Percentiles rank a stretch among this genome's conserved stretches.
Evolutionary conservation across 2,888 invertebrate genomes (phyloP).

Genomic region (Argyresthia albistria): DNA sequence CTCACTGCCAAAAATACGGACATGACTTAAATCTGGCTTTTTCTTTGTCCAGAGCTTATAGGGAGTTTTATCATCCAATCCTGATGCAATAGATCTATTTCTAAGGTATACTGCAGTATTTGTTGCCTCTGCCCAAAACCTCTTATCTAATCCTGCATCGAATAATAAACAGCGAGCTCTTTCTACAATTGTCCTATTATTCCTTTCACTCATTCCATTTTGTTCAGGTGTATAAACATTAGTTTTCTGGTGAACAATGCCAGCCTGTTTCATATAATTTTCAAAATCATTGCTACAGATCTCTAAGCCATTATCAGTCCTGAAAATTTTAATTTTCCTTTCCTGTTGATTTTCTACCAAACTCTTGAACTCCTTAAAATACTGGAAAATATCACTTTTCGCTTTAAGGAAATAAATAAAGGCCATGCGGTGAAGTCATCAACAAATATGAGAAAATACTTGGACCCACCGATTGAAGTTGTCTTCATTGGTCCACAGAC

Average conservation of each 20-base stretch:
- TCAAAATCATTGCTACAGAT: too few relatives aligned
- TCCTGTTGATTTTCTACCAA: too few relatives aligned
- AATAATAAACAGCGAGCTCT: slow-evolving; percentile 13
- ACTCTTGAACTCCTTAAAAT: too few relatives aligned
- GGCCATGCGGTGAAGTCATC: too few relatives aligned
- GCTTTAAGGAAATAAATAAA: too few relatives aligned
- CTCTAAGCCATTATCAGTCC: too few relatives aligned
- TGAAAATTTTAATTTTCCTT: too few relatives aligned
- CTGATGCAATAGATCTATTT: slow-evolving; percentile 11
- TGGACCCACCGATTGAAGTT: too few relatives aligned
- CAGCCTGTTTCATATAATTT: slow-evolving; percentile 10
- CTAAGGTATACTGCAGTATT: slow-evolving; percentile 10
- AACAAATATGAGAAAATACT: too few relatives aligned
- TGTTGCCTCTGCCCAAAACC: slow-evolving; percentile 15
- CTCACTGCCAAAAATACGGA: slow-evolving; percentile 13
- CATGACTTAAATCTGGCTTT: slow-evolving; percentile 13
- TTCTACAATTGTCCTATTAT: slow-evolving; percentile 14
- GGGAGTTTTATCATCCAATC: slow-evolving; percentile 14
- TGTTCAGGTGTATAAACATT: slow-evolving; percentile 15
- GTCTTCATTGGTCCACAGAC: too few relatives aligned
- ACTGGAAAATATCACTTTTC: too few relatives aligned
- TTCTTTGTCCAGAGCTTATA: slow-evolving; percentile 13
- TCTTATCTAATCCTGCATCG: slow-evolving; percentile 12
- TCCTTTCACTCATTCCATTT: slow-evolving; percentile 16
- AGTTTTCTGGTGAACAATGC: slow-evolving; percentile 16